A percentile compares a stretch with the other conserved stretches of the same genome.
Conservation (phyloP, 2,888 invertebrate genomes). For the Oligia fasciuncula region DNA sequence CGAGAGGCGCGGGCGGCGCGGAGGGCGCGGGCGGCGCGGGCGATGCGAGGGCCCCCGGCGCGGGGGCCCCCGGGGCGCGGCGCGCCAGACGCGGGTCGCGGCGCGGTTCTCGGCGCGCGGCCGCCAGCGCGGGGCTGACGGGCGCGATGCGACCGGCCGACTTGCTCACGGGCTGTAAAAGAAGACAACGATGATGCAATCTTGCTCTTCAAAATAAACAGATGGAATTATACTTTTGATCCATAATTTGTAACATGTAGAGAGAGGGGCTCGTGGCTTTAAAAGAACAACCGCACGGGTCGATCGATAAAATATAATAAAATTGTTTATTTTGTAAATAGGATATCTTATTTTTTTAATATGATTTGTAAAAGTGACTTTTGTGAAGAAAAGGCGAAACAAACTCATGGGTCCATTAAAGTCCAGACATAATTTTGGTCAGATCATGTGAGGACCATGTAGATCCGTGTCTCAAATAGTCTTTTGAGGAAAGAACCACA, state of each 20-base stretch:
- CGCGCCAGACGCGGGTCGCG: conserved; percentile 71
- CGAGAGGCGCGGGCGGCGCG: conserved; percentile 59
- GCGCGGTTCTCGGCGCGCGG: conserved; percentile 79
- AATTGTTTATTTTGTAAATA: no score
- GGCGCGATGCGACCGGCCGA: conserved; percentile 81
- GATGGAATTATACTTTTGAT: background rate
- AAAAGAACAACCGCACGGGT: background rate
- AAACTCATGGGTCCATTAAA: background rate
- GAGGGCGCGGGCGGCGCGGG: conserved; percentile 38
- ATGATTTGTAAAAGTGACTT: no score
- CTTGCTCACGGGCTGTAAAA: conserved; percentile 82
- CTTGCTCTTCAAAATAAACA: background rate
- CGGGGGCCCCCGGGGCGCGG: conserved; percentile 56
- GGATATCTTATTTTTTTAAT: no score
- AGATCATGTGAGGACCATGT: background rate
- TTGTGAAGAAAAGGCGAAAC: background rate
- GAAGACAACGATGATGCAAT: conserved; percentile 51
- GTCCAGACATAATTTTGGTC: background rate
- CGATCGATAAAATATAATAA: background rate
- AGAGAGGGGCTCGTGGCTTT: background rate
- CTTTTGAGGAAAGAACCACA: background rate
- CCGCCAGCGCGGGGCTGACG: conserved; percentile 78
- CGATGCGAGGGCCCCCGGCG: conserved; percentile 50
- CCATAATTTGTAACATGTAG: background rate
- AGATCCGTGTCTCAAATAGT: background rate